phyloP scores from a whole-genome alignment of 2,888 invertebrate species.

The Pachliopta kotzebuea region DNA sequence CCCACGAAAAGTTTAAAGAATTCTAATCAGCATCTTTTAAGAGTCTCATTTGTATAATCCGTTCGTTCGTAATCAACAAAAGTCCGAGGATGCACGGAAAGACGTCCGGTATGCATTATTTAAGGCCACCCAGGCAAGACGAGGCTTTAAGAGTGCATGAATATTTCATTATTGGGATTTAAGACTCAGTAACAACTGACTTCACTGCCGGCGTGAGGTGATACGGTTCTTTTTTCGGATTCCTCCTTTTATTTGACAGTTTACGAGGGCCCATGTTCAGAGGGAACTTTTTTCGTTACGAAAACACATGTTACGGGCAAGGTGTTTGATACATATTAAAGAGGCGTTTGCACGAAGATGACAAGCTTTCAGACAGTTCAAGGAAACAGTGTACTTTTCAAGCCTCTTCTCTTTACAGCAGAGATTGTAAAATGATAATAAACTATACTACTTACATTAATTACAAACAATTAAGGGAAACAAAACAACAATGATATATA shows the following conservation, averaged over 20 bases:
- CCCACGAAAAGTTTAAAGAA: too few relatives aligned
- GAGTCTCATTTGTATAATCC: conserved; percentile 11
- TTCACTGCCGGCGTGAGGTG: conserved; percentile 8
- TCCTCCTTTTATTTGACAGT: conserved; percentile 11
- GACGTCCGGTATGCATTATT: conserved; percentile 25
- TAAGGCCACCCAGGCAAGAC: conserved; percentile 20
- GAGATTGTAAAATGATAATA: neutral
- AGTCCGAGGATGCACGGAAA: conserved; percentile 15
- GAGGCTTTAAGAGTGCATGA: conserved; percentile 22
- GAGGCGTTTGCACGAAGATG: neutral
- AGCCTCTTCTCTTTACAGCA: neutral
- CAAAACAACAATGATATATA: too few relatives aligned
- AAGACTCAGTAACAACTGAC: conserved; percentile 24
- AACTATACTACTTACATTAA: too few relatives aligned
- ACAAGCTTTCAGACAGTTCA: neutral
- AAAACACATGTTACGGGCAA: neutral
- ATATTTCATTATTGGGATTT: conserved; percentile 28
- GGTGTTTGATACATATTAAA: neutral
- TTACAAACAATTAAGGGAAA: too few relatives aligned
- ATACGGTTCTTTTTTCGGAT: conserved; percentile 8
- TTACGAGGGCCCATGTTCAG: neutral
- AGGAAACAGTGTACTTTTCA: neutral
- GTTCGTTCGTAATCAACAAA: conserved; percentile 14
- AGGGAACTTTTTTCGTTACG: neutral
- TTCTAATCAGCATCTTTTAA: neutral